Evolutionary conservation across 2,797 vertebrate species (phyloP).

Genomic region (Sebastolobus altivelis): DNA sequence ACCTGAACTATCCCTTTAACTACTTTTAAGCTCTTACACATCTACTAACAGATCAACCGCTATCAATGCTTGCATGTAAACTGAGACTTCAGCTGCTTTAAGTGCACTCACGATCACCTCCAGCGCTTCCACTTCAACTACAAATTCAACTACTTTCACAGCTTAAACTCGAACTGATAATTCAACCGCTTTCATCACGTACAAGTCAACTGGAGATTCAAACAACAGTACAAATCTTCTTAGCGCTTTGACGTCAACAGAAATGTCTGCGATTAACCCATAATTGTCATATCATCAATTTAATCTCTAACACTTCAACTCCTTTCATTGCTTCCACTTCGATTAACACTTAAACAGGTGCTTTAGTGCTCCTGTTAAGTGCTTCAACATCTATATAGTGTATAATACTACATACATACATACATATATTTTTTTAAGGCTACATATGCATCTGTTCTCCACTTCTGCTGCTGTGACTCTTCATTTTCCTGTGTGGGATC

Average conservation of each 20-base stretch:
- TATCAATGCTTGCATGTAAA: not conserved
- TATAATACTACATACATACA: not conserved
- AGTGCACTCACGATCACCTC: not conserved
- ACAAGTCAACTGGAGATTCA: not conserved
- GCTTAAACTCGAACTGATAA: not conserved
- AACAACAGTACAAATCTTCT: not conserved
- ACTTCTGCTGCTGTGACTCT: not conserved
- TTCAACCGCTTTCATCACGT: not conserved
- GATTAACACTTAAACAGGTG: not conserved
- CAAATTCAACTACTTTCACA: not conserved
- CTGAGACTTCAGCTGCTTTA: not conserved
- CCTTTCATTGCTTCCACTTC: not conserved
- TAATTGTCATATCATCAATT: not conserved
- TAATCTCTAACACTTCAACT: not conserved
- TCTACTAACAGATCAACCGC: not conserved
- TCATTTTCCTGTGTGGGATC: not conserved
- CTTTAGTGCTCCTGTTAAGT: too few relatives aligned
- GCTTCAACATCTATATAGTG: not conserved
- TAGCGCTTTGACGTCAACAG: not conserved
- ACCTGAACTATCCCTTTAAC: too few relatives aligned
- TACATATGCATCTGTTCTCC: not conserved
- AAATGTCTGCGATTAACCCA: not conserved
- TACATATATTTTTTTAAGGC: not conserved
- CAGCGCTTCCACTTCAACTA: not conserved
- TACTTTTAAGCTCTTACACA: not conserved